phyloP scores from a whole-genome alignment of 1,140 invertebrate genomes.

The Neuroterus valhalla region DNA sequence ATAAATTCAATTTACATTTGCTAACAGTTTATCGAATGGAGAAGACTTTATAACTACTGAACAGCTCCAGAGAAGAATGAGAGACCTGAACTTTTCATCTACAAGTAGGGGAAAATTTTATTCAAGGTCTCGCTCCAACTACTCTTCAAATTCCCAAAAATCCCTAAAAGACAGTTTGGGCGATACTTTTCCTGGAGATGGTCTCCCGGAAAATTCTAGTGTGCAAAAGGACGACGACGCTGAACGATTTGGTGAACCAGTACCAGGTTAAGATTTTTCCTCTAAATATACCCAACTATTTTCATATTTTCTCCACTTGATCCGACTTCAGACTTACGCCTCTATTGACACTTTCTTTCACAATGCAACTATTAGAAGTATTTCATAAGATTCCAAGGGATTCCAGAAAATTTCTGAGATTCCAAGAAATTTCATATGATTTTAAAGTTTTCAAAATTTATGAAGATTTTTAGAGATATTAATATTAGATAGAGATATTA shows the following conservation, averaged over 20 bases:
- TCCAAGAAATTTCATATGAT: no score
- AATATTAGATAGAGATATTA: no score
- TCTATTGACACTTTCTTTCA: no score
- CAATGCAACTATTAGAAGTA: no score
- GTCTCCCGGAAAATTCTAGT: constrained; percentile 54
- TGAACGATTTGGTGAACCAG: constrained; percentile 9
- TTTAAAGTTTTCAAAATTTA: no score
- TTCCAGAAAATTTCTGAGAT: no score
- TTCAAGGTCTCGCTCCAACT: constrained; percentile 41
- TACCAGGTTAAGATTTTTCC: background rate
- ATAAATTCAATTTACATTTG: constrained; percentile 28
- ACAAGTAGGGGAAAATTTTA: constrained; percentile 43
- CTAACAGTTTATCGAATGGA: constrained; percentile 84
- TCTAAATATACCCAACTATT: no score
- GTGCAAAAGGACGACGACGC: constrained; percentile 45
- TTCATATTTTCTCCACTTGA: no score
- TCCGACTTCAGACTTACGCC: no score
- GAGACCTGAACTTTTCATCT: constrained; percentile 75
- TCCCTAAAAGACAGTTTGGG: constrained; percentile 52
- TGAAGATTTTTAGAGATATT: no score
- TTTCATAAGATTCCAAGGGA: no score
- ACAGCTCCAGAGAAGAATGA: constrained; percentile 82
- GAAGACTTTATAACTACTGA: constrained; percentile 90
- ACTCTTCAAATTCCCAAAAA: constrained; percentile 51
- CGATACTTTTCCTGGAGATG: constrained; percentile 61